Evolutionary conservation across 2,113 vertebrate genomes (phyloP), one percentile per base, ranked within the genome.

Genomic region (Elanoides forficatus): DNA sequence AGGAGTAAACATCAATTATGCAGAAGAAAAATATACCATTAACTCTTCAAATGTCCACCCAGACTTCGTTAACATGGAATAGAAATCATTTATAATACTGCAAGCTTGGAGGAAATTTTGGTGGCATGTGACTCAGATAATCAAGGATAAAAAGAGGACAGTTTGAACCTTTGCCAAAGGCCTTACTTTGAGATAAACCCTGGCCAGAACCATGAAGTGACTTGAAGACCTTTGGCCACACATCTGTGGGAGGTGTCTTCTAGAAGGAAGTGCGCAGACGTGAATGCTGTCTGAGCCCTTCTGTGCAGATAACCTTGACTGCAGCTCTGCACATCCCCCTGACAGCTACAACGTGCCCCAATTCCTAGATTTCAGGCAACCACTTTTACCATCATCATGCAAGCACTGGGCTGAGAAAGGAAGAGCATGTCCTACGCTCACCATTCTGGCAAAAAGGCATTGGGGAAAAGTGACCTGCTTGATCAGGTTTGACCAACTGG

Each of bases 1-100:
- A 53, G 71, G 63, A 93, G 16, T 93, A 93, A 97, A 89, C 65
- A 84, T 55, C 56, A 95, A 75, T 95, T 95, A 75, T 45, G 65
- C 45, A 14, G 22, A 83, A 94, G 52, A 43, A 82, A 83, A 78
- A 70, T 29, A 23, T 30, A 25, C 26, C 42, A 32, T 93, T 91
- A 92, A 85, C 62, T 87, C 90, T 91, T 96, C 84, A 85, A 21
- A 48, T 17, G 34, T 72, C 72, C 36, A 36, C 19, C 5, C 1
- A 4, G 81, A 6, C 4, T 36, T 78, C 82, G 27, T 45, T 48
- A 56, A 25, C 1, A 4, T 34, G 48, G 43, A 90, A 20, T 5
- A 75, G 40, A 71, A 47, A 85, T 58, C 1, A 13, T 71, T 48
- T 45, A 4, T 26, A 60, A 36, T 30, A 25, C 18, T 11, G 27